Base-by-base conservation (phyloP, 37 sponge, comb jelly and placozoan genomes). In the Halichondria panicea region DNA sequence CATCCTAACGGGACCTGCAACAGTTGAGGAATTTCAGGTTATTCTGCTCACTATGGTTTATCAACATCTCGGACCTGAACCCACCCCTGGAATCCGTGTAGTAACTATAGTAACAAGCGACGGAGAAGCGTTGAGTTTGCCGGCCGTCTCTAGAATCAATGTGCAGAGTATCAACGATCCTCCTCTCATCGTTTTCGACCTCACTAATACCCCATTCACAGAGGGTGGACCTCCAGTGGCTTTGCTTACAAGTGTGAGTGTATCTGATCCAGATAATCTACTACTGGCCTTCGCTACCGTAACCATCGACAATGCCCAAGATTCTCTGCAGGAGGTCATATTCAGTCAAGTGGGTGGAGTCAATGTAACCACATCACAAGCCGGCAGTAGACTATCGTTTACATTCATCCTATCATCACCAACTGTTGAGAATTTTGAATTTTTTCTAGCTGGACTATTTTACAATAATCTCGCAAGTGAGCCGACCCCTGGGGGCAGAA, bases 391-490 rank as follows among this genome's bases (percentile, higher is more conserved):
- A n/a, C n/a, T n/a, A n/a, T n/a, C 18, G 13, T 73, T 46, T 36
- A 53, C 42, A 0, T 78, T 89, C 46, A 63, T 62, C 21, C 67
- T 78, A 39, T 15, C 53, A 9, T 63, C 84, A 24, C 37, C 19
- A 54, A 82, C 75, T 24, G n/a, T 57, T 4, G 75, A 40, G 3
- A n/a, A 38, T 1, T 89, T 68, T 38, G 25, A 24, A n/a, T 52
- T 33, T 9, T 61, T 89, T 2, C 18, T 89, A 1, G 37, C 21
- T 7, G 53, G 67, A 22, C 60, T 89, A 13, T 39, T 79, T 30
- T 89, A 89, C 62, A 31, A n/a, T 41, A 89, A 89, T 42, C 32
- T 44, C 43, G 84, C 89, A 11, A 33, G 56, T 48, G 84, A 89
- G 30, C 89, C 89, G 0, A 22, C 46, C 4, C 31, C 33, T 24